Conservation (phyloP, 1,140 invertebrate genomes). For the Leptinotarsa defecta region DNA sequence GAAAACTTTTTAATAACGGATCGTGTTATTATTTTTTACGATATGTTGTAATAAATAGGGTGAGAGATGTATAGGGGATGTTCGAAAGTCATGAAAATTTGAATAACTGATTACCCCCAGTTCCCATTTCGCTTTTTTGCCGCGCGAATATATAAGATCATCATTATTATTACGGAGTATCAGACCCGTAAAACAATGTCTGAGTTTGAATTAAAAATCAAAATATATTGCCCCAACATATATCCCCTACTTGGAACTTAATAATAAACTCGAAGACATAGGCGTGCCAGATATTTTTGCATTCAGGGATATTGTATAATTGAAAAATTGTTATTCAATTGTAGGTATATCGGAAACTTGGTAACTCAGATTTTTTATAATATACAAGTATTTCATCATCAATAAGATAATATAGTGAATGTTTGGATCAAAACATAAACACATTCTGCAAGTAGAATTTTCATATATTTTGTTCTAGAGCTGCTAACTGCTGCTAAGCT, state of each 20-base stretch:
- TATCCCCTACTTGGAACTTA: slow-evolving; percentile 46
- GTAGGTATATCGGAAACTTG: too few relatives aligned
- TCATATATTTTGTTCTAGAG: too few relatives aligned
- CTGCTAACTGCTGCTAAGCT: too few relatives aligned
- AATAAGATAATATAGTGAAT: too few relatives aligned
- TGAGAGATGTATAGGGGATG: slow-evolving; percentile 22
- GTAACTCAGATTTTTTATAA: too few relatives aligned
- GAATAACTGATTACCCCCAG: slow-evolving; percentile 32
- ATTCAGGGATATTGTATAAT: not conserved
- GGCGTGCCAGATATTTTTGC: slow-evolving; percentile 25
- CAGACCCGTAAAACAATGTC: slow-evolving; percentile 52
- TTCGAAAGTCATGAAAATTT: slow-evolving; percentile 31
- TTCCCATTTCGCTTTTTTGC: slow-evolving; percentile 21
- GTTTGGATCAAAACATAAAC: too few relatives aligned
- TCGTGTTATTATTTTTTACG: slow-evolving; percentile 32
- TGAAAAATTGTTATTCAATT: too few relatives aligned
- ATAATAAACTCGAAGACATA: slow-evolving; percentile 42
- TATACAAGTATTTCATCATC: too few relatives aligned
- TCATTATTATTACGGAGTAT: slow-evolving; percentile 50
- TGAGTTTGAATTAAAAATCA: slow-evolving; percentile 55
- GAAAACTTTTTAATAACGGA: slow-evolving; percentile 30
- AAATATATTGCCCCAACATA: slow-evolving; percentile 53
- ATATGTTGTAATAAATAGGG: slow-evolving; percentile 31
- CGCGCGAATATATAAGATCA: slow-evolving; percentile 33
- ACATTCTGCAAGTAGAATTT: too few relatives aligned